A percentile compares a stretch with the other conserved stretches of the same genome.
Evolutionary conservation across 2,888 invertebrate species (phyloP).

Genomic region (Timema cristinae): DNA sequence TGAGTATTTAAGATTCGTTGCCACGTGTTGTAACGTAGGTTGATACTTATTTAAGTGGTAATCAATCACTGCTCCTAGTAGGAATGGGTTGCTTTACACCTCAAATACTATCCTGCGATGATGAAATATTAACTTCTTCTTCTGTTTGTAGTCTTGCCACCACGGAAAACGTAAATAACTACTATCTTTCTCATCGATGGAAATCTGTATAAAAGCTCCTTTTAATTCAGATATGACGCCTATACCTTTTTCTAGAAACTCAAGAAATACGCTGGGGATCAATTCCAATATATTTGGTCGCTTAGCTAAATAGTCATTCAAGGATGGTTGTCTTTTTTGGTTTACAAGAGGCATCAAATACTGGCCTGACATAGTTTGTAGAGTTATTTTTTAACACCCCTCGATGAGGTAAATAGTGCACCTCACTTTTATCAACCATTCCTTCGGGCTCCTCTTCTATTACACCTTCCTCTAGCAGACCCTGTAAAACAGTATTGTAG

Average conservation of each 20-base stretch:
- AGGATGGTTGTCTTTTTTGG: slow-evolving; percentile 21
- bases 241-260: background rate
- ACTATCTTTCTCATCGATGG: background rate
- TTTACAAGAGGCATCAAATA: slow-evolving; percentile 33
- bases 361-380: slow-evolving; percentile 31
- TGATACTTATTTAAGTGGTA: slow-evolving; percentile 18
- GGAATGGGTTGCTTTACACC: slow-evolving; percentile 24
- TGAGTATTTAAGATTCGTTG: background rate
- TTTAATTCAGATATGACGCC: background rate
- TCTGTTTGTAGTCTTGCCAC: background rate
- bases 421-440: background rate
- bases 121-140: slow-evolving; percentile 4
- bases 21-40: background rate
- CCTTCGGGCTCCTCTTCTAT: slow-evolving; percentile 2
- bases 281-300: slow-evolving; percentile 27
- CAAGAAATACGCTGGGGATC: slow-evolving; percentile 13
- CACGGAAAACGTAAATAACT: slow-evolving; percentile 5
- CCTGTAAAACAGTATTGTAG: background rate
- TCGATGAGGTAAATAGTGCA: slow-evolving; percentile 32
- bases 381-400: slow-evolving; percentile 32
- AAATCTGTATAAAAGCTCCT: slow-evolving; percentile 5
- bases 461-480: slow-evolving; percentile 6
- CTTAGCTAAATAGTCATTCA: slow-evolving; percentile 34
- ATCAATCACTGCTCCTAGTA: slow-evolving; percentile 21
- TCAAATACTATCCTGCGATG: slow-evolving; percentile 28